Percentiles rank a stretch among this genome's conserved stretches.
Evolutionary conservation across 2,113 vertebrate genomes (phyloP).

Genomic region (Vanacampus margaritifer): DNA sequence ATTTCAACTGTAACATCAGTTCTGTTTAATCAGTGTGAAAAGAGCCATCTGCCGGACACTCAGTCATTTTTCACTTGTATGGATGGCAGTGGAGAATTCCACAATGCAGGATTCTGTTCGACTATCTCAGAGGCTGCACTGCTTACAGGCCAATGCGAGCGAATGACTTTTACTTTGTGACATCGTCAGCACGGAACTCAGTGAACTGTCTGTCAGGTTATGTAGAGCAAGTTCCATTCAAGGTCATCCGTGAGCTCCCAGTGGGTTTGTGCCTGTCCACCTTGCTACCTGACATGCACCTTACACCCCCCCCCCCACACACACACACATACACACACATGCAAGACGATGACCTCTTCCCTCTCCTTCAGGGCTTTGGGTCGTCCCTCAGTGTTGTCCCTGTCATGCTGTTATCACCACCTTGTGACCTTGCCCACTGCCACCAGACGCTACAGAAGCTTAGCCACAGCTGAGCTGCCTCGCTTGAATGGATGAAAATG

Average conservation of each 20-base stretch:
- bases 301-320: neutral
- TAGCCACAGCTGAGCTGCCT: constrained; percentile 35
- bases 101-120: neutral
- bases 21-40: no score
- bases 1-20: no score
- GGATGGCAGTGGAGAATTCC: neutral
- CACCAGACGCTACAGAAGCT: constrained; percentile 34
- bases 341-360: constrained; percentile 15
- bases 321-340: constrained; percentile 10
- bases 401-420: constrained; percentile 35
- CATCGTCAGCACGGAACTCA: constrained; percentile 39
- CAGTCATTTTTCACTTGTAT: neutral
- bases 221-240: constrained; percentile 39
- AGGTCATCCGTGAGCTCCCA: constrained; percentile 41
- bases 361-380: constrained; percentile 18
- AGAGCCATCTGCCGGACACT: no score
- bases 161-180: constrained; percentile 25
- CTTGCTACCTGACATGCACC: constrained; percentile 24
- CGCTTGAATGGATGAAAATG: constrained; percentile 10
- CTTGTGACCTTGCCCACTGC: constrained; percentile 46
- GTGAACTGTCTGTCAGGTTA: constrained; percentile 49
- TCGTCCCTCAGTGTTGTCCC: constrained; percentile 24
- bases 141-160: neutral
- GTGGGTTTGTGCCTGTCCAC: constrained; percentile 25
- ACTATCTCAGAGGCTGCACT: constrained; percentile 5